Evolutionary conservation across 2,888 invertebrate genomes (phyloP).

Genomic region (Therioaphis trifolii): DNA sequence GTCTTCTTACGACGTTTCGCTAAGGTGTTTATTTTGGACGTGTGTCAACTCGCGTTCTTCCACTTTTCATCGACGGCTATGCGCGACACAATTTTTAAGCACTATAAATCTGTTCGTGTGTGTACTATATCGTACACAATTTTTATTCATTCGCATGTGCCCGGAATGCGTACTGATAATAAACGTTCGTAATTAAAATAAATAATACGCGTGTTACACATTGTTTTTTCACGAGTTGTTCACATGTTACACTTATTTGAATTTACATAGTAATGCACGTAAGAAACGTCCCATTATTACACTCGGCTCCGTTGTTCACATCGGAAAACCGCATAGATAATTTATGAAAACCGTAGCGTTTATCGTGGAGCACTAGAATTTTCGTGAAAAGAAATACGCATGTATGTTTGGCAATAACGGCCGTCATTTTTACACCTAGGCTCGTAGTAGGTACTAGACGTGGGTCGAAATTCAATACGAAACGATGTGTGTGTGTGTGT

Average conservation of each 20-base stretch:
- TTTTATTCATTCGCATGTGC: neutral
- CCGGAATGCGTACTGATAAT: neutral
- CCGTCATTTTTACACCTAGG: neutral
- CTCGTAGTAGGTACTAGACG: neutral
- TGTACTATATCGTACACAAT: neutral
- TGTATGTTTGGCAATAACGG: neutral
- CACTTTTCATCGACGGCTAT: neutral
- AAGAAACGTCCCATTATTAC: no score
- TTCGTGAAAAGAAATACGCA: no score
- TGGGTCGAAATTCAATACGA: constrained; percentile 19
- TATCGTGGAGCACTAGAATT: neutral
- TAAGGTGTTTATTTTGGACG: constrained; percentile 37
- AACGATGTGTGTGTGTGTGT: no score
- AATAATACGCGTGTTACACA: neutral
- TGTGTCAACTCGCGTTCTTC: constrained; percentile 6
- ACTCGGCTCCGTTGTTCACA: no score
- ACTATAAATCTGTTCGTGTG: no score
- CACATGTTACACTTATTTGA: no score
- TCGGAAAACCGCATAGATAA: no score
- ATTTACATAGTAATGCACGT: no score
- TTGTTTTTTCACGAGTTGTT: neutral
- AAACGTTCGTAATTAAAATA: neutral
- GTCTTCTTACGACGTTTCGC: neutral
- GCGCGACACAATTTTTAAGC: constrained; percentile 15
- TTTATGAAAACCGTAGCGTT: no score